These are phyloP conservation scores for Eospalax fontanierii DNA, from an alignment of 2,797 vertebrate species.

Conservation along the genomic window DNA sequence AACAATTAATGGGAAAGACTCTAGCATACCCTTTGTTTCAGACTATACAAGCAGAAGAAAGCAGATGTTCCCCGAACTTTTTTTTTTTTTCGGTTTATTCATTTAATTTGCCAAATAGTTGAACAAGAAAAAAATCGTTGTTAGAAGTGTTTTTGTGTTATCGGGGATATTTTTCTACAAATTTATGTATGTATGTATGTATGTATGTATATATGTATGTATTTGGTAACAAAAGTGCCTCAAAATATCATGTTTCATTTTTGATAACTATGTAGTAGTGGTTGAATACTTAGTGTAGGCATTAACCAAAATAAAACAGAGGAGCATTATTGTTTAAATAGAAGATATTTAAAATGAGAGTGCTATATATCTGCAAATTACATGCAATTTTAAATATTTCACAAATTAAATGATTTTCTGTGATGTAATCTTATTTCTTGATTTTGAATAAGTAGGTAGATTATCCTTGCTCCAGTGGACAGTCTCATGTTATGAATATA, in stretches of 20 bases:
- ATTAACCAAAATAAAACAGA: slow-evolving; percentile 31
- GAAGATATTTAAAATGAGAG: slow-evolving; percentile 43
- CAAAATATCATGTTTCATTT: neutral
- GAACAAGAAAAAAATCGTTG: neutral
- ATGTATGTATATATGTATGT: no score
- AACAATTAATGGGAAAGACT: slow-evolving; percentile 79
- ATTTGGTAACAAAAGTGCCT: slow-evolving; percentile 49
- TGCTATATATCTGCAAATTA: neutral
- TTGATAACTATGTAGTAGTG: slow-evolving; percentile 17
- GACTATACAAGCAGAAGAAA: slow-evolving; percentile 59
- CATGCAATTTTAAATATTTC: slow-evolving; percentile 28
- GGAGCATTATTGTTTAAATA: neutral
- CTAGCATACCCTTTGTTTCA: slow-evolving; percentile 76
- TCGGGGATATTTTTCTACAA: slow-evolving; percentile 61
- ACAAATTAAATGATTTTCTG: slow-evolving; percentile 62
- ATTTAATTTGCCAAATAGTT: slow-evolving; percentile 76
- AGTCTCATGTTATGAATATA: no score
- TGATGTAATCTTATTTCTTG: neutral
- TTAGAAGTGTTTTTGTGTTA: slow-evolving; percentile 27
- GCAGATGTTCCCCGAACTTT: slow-evolving; percentile 76
- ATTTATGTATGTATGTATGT: no score
- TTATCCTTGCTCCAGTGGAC: neutral
- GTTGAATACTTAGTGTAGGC: neutral
- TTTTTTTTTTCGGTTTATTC: slow-evolving; percentile 62
- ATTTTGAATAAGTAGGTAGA: neutral